Evolutionary conservation across 2,888 invertebrate genomes (phyloP), one percentile per base, ranked within the genome.

Genomic region (Epinotia brunnichana): DNA sequence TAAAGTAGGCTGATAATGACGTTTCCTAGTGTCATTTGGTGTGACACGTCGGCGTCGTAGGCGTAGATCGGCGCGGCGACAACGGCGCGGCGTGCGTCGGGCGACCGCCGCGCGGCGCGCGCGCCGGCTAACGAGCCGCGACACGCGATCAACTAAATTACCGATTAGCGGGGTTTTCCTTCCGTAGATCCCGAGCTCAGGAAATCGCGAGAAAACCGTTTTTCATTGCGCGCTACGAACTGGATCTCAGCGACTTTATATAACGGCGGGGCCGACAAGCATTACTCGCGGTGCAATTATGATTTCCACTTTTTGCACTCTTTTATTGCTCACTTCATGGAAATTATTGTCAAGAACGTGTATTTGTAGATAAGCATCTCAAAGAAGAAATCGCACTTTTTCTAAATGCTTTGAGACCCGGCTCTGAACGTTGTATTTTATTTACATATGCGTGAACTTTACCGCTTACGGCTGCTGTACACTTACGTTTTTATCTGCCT

Each of bases 261-360:
- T 92, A 92, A 92, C 89, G 79, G 85, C 82, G 77, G 83, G 84
- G 86, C 84, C 84, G 86, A 88, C 91, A 88, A 89, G 90, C 89
- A 87, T 87, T 88, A 89, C 89, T 82, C 81, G 83, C 86, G 77
- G 85, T 77, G 90, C 91, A 92, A 92, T 93, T 93, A 92, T 90
- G 90, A 90, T 90, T 92, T 90, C 89, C 89, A 92, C 91, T 92
- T 92, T 92, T 92, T 93, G 90, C 89, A 81, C 86, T 86, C 85
- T 90, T 90, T 92, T 91, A 91, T 92, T 90, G 87, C 91, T 89
- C 85, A 90, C 88, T 93, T 92, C 92, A 90, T 89, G 93, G 93
- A 92, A 92, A 92, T 91, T 91, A 91, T 90, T 91, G 92, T 91
- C 87, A 83, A 88, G 89, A 89, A 88, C 87, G 85, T 87, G 87